These are phyloP conservation scores for Onychomys arenicola DNA, from an alignment of 2,797 vertebrate genomes.

Conservation along the genomic window DNA sequence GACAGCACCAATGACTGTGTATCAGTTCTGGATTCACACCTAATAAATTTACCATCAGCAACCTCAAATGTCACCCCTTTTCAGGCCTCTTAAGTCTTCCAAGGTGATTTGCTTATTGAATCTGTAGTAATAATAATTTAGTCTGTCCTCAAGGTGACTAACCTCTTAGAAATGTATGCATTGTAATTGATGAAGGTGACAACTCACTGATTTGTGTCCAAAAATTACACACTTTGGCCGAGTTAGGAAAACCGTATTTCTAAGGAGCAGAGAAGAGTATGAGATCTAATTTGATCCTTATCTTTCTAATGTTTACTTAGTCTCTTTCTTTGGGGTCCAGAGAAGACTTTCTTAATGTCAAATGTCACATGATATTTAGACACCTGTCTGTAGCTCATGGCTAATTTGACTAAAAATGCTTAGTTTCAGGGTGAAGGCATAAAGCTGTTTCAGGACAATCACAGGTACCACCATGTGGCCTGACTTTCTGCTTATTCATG, in stretches of 20 bases:
- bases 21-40: neutral
- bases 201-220: neutral
- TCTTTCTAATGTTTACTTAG: neutral
- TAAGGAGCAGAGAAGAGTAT: neutral
- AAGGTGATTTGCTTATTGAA: neutral
- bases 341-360: neutral
- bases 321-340: neutral
- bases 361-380: neutral
- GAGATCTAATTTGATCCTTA: neutral
- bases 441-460: neutral
- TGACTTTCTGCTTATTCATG: neutral
- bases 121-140: neutral
- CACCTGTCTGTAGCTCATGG: neutral
- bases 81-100: neutral
- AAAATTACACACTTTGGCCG: neutral
- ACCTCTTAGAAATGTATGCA: neutral
- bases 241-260: conserved; percentile 31
- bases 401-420: neutral
- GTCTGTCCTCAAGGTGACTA: neutral
- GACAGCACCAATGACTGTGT: neutral
- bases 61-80: neutral
- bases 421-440: neutral
- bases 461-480: neutral
- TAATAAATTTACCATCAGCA: neutral
- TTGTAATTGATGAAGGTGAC: neutral